Evolutionary conservation across 2,797 vertebrate species (phyloP), one percentile per base, ranked within the genome.

Genomic region (Lacerta bilineata): DNA sequence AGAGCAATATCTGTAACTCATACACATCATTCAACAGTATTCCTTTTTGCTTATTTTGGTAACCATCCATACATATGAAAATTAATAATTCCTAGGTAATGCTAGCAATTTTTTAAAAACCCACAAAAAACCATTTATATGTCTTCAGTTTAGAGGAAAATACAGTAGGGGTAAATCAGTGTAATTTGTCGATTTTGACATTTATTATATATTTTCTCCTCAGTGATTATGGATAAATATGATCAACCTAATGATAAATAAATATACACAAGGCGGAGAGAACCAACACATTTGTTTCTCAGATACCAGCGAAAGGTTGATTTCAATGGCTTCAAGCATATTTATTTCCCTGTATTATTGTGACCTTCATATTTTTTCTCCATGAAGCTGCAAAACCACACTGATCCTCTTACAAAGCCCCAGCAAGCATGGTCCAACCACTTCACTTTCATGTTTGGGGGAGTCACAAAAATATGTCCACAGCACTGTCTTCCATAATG

Each of bases 31-130:
- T 82, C 76, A 76, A 86, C 84, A 11, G 50, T 78, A 87, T 39
- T 5, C 6, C 76, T 78, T 83, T 92, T 92, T 83, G 78, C 20
- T 64, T 84, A 88, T 20, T 95, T 94, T 94, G 92, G 94, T 95
- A 80, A 4, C 75, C 91, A 86, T 69, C 71, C 90, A 94, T 88
- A 79, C 83, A 86, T 27, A 88, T 46, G 59, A 86, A 20, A 25
- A 91, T 85, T 36, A 85, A 75, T 50, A 13, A 88, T 39, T 88
- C 39, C 43, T 55, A 55, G 50, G 13, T 55, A 55, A 55, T 55
- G 13, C 50, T 55, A 55, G 50, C 50, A 55, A 1, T 55, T 55
- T 55, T 55, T 55, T 4, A 15, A 55, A 74, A 74, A 87, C 79
- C 59, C 59, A 85, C 59, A 84, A 77, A 71, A 2, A 83, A 88